Evolutionary conservation across 2,113 vertebrate genomes (phyloP), one percentile per base, ranked within the genome.

Genomic region (Pseudorasbora parva): DNA sequence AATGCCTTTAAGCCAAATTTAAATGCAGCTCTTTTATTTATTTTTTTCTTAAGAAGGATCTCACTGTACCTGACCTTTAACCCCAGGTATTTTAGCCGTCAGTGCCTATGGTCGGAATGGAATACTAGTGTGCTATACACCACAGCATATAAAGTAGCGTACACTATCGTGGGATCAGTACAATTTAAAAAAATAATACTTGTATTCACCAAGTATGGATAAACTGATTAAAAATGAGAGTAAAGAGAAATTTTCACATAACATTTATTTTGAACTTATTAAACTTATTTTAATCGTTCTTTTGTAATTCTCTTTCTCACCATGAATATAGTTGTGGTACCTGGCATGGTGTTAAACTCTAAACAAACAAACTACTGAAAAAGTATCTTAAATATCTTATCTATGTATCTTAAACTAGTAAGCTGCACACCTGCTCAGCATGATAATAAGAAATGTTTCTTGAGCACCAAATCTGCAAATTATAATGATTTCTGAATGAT

Each of bases 51-150:
- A 60, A 60, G 27, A 77, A 57, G 33, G 51, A 78, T 60, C 30
- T 76, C 54, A 27, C 76, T 78, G 3, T 78, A 78, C 56, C 30
- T 25, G 21, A 62, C 37, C 12, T 60, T 62, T 62, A 59, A 60
- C 54, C 33, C 75, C 54, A 78, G 56, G 76, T 78, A 78, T 45
- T 62, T 45, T 8, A 15, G 4, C 21, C 57, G 0, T 19, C 19
- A 43, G 33, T 69, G 49, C 2, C 19, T 57, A 1, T 23, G 54
- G 3, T 78, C 12, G 10, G 30, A 57, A 78, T 59, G 54, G 30
- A 59, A 41, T 60, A 62, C 11, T 33, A 17, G 7, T n/a, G 30
- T 57, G n/a, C 27, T 76, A 5, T 11, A 23, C 43, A 60, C 37
- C 17, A 7, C 7, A 60, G 33, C n/a, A n/a, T 45, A 60, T 43